Conservation (phyloP, 2,888 invertebrate species). For the Nomada lathburiana region DNA sequence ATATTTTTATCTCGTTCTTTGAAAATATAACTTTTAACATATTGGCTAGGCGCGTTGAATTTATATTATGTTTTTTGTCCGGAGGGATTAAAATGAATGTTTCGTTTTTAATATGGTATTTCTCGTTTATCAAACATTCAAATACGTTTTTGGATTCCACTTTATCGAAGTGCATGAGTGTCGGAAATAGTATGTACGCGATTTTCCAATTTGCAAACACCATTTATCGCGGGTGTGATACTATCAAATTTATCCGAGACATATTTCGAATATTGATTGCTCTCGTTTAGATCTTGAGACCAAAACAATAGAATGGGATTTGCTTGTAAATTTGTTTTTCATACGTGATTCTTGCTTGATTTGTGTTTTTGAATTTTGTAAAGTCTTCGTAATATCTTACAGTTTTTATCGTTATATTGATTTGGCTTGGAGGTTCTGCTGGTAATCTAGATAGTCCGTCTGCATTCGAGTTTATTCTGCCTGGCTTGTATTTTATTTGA, state of each 20-base stretch:
- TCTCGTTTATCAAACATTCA: not conserved
- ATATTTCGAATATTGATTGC: slow-evolving; percentile 23
- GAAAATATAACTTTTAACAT: too few species aligned
- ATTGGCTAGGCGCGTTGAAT: too few species aligned
- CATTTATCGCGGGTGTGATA: not conserved
- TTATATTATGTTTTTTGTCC: too few species aligned
- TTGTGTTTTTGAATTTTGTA: slow-evolving; percentile 17
- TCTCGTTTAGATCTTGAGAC: slow-evolving; percentile 29
- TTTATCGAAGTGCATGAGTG: slow-evolving; percentile 6
- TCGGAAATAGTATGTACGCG: not conserved
- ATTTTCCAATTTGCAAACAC: not conserved
- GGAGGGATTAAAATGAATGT: slow-evolving; percentile 17
- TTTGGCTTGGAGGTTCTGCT: not conserved
- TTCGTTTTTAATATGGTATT: not conserved
- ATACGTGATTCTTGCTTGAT: slow-evolving; percentile 8
- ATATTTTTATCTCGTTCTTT: too few species aligned
- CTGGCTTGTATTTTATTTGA: slow-evolving; percentile 18
- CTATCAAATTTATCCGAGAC: slow-evolving; percentile 4
- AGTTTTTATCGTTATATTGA: not conserved
- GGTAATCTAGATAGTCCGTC: slow-evolving; percentile 20
- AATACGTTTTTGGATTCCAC: slow-evolving; percentile 16
- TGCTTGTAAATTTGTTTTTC: not conserved
- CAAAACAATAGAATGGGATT: slow-evolving; percentile 28
- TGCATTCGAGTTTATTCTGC: slow-evolving; percentile 10
- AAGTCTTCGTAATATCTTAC: slow-evolving; percentile 15